Evolutionary conservation across 2,888 invertebrate species (phyloP).

Genomic region (Patella depressa): DNA sequence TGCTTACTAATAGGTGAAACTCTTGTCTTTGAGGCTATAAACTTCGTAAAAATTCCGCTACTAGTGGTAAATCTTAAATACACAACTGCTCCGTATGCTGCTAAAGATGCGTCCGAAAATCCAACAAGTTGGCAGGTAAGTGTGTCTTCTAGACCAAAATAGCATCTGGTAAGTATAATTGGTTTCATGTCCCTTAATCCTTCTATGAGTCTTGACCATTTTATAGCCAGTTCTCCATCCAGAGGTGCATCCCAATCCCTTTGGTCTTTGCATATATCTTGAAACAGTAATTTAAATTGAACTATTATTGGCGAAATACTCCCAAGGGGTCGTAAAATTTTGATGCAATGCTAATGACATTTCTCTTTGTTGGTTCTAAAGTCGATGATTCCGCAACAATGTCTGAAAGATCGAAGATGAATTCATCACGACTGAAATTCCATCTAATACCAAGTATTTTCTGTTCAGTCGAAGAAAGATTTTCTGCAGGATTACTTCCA

Average conservation of each 20-base stretch:
- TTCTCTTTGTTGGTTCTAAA: constrained; percentile 1
- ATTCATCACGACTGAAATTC: neutral
- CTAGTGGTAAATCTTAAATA: neutral
- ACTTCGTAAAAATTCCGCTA: neutral
- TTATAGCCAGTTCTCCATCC: neutral
- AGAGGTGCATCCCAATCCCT: neutral
- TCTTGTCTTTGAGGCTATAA: neutral
- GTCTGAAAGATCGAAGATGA: neutral
- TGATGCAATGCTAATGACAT: neutral
- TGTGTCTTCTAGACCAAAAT: neutral
- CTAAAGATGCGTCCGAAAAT: neutral
- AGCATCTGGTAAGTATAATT: neutral
- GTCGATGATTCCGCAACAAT: neutral
- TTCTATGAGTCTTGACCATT: neutral
- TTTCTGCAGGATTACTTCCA: neutral
- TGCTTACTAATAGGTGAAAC: neutral
- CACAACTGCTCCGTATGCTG: neutral
- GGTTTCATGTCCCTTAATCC: neutral
- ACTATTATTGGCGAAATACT: neutral
- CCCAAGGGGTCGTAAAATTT: neutral
- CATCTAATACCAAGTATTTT: constrained; percentile 1
- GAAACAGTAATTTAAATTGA: neutral
- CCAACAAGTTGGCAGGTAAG: constrained; percentile 2
- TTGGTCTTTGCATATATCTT: neutral
- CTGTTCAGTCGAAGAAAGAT: neutral